Evolutionary conservation across 2,113 vertebrate species (phyloP).

Genomic region (Nibea albiflora): DNA sequence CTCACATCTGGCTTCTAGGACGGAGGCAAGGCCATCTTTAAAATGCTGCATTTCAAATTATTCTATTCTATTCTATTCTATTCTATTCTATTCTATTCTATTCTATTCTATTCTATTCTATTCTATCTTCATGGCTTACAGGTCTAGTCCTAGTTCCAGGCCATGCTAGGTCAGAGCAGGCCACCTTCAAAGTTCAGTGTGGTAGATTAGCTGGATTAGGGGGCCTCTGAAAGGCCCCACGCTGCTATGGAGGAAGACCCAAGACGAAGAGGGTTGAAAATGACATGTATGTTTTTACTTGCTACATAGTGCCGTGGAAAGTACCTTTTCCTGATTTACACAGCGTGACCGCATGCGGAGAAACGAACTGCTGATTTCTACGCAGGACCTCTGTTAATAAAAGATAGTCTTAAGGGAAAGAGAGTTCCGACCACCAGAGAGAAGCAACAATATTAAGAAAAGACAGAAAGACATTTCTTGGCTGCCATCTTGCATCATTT

Average conservation of each 20-base stretch:
- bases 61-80: constrained; percentile 49
- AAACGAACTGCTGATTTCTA: constrained; percentile 14
- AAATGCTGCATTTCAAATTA: constrained; percentile 27
- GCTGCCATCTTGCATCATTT: constrained; percentile 37
- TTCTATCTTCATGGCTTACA: constrained; percentile 44
- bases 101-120: constrained; percentile 49
- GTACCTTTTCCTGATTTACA: constrained; percentile 20
- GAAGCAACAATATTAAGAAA: constrained; percentile 9
- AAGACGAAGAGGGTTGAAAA: constrained; percentile 88
- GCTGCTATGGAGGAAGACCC: constrained; percentile 92
- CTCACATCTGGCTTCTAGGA: constrained; percentile 54
- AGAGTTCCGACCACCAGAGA: background rate
- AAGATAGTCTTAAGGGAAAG: background rate
- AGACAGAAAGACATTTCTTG: background rate
- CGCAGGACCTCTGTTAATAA: constrained; percentile 1
- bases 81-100: constrained; percentile 47
- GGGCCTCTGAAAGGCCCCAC: constrained; percentile 91
- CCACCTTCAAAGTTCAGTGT: constrained; percentile 94
- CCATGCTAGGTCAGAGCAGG: constrained; percentile 83
- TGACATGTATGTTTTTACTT: constrained; percentile 88
- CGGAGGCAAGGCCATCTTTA: constrained; percentile 34
- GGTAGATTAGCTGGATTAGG: constrained; percentile 97
- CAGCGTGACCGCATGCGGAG: constrained; percentile 8
- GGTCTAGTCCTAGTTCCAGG: constrained; percentile 74
- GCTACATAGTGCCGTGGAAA: constrained; percentile 68